A percentile compares a stretch with the other conserved stretches of the same genome.
These are phyloP conservation scores for Diaperis boleti DNA, from an alignment of 2,888 invertebrate genomes.

Conservation along the genomic window DNA sequence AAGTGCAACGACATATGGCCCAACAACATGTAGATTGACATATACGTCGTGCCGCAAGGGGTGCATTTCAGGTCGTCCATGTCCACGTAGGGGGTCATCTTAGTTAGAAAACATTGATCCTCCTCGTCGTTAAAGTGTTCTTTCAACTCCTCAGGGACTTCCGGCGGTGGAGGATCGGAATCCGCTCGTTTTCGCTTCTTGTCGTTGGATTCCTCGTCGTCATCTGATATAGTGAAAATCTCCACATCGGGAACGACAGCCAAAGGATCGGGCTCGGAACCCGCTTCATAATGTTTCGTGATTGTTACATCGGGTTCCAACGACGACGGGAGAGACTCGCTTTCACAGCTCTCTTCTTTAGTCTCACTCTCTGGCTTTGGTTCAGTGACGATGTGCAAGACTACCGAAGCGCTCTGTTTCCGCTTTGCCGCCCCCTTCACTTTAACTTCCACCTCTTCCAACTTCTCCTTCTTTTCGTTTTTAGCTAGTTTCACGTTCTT, in stretches of 20 bases:
- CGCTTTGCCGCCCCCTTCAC: conserved; percentile 39
- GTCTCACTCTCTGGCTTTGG: background rate
- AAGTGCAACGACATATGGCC: conserved; percentile 77
- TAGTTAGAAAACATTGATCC: conserved; percentile 43
- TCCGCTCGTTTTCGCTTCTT: conserved; percentile 7
- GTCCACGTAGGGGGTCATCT: conserved; percentile 63
- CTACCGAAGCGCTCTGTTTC: conserved; percentile 5
- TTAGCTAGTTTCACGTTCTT: conserved; percentile 51
- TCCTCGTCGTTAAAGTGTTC: conserved; percentile 24
- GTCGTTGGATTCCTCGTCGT: conserved; percentile 21
- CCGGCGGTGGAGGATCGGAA: background rate
- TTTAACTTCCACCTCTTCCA: conserved; percentile 9
- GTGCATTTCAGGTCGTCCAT: conserved; percentile 67
- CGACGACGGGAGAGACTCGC: background rate
- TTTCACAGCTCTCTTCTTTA: background rate
- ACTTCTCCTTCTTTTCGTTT: conserved; percentile 38
- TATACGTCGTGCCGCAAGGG: conserved; percentile 69
- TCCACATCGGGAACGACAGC: conserved; percentile 8
- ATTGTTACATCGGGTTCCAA: background rate
- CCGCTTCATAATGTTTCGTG: background rate
- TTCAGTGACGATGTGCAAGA: background rate
- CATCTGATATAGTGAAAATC: conserved; percentile 27
- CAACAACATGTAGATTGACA: conserved; percentile 68
- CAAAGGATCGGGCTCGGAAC: background rate
- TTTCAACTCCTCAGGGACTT: conserved; percentile 10